Evolutionary conservation across 2,888 invertebrate genomes (phyloP), one percentile per base, ranked within the genome.

Genomic region (Hecatera dysodea): DNA sequence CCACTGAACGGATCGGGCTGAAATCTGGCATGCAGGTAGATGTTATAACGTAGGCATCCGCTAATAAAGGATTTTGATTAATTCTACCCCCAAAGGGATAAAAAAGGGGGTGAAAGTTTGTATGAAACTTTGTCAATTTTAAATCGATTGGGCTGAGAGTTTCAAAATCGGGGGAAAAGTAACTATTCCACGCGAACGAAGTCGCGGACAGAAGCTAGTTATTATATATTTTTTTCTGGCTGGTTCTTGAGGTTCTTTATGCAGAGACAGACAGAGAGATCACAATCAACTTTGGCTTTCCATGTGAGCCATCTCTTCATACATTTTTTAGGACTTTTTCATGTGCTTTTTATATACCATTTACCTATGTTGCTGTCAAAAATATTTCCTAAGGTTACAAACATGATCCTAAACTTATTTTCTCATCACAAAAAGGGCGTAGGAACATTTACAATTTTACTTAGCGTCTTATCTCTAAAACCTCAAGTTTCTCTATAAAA

Each of bases 401-500:
- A 12, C 57, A 27, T 62, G 36, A 62, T 33, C 39, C 12, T 50
- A 19, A 12, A 22, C 46, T 64, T 60, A 62, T 52, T 73, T 68
- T 19, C 67, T 69, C n/a, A 59, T 66, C 55, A 75, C 50, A 78
- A 63, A 72, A 72, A 50, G 61, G 64, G 65, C 19, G 50, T 42
- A 42, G 64, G 68, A 72, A 68, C 60, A 65, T 65, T 78, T 56
- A 60, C 65, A 73, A 73, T 79, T 72, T 82, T 69, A 75, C 82
- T 75, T 68, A 80, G 68, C 61, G 29, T 67, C 56, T 82, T 71
- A 82, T 67, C 72, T 82, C 52, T 59, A 61, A 79, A 79, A 78
- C 75, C 69, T 73, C 81, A 75, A 83, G 83, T 80, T 73, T 60
- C 66, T 80, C 67, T 74, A 83, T 83, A 81, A 85, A 83, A 75